Evolutionary conservation across 1,140 invertebrate species (phyloP).

Genomic region (Diorhabda carinulata): DNA sequence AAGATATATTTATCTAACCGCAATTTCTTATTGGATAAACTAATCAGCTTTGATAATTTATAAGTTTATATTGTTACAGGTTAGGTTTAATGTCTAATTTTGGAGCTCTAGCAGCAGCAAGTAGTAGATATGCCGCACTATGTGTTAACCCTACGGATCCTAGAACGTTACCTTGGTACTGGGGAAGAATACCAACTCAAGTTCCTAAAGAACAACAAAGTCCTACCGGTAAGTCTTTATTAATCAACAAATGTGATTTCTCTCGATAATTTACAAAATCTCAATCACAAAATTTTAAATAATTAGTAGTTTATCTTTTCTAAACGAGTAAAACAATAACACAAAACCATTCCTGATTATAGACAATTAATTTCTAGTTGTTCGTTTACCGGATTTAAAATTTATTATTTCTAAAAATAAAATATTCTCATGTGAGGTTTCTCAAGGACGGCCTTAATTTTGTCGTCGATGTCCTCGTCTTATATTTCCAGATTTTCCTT

Average conservation of each 20-base stretch:
- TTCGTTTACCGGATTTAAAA: too few relatives aligned
- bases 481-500: constrained; percentile 9
- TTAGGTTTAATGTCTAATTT: constrained; percentile 76
- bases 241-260: too few relatives aligned
- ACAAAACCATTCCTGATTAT: too few relatives aligned
- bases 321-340: too few relatives aligned
- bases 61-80: constrained; percentile 53
- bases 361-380: too few relatives aligned
- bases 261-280: too few relatives aligned
- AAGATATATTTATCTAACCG: too few relatives aligned
- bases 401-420: too few relatives aligned
- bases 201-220: constrained; percentile 50
- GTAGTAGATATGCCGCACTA: constrained; percentile 60
- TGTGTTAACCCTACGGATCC: constrained; percentile 53
- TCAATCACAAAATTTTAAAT: too few relatives aligned
- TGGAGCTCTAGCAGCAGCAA: constrained; percentile 62
- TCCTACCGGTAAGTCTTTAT: constrained; percentile 50
- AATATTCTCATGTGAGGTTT: too few relatives aligned
- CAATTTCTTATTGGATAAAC: too few relatives aligned
- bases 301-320: too few relatives aligned
- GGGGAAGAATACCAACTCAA: constrained; percentile 51
- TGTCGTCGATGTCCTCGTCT: not conserved
- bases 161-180: constrained; percentile 50
- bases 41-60: not conserved
- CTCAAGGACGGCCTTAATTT: not conserved